Evolutionary conservation across 2,888 invertebrate genomes (phyloP).

Genomic region (Phengaris arion): DNA sequence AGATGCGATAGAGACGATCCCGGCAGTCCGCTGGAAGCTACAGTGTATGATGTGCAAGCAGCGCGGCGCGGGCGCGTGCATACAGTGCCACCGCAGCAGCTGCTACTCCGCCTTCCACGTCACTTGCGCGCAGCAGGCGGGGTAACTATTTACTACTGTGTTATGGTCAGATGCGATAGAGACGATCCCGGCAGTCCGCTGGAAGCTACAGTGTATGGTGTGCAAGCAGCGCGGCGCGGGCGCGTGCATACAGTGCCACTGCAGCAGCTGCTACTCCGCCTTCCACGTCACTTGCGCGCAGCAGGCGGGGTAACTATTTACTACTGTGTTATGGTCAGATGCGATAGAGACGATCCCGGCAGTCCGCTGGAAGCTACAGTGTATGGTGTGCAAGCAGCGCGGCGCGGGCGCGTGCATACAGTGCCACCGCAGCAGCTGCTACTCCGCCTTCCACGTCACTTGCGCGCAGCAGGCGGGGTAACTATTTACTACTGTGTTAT

Average conservation of each 20-base stretch:
- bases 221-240: slow-evolving; percentile 96
- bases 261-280: slow-evolving; percentile 96
- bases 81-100: slow-evolving; percentile 97
- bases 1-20: slow-evolving; percentile 97
- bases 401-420: slow-evolving; percentile 98
- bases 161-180: slow-evolving; percentile 96
- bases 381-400: slow-evolving; percentile 96
- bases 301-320: slow-evolving; percentile 83
- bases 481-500: no score
- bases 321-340: slow-evolving; percentile 75
- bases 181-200: slow-evolving; percentile 96
- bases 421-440: slow-evolving; percentile 97
- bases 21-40: slow-evolving; percentile 96
- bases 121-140: slow-evolving; percentile 98
- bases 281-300: slow-evolving; percentile 99
- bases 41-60: slow-evolving; percentile 98
- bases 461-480: slow-evolving; percentile 96
- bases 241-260: slow-evolving; percentile 99
- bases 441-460: slow-evolving; percentile 99
- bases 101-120: slow-evolving; percentile 99
- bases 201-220: slow-evolving; percentile 98
- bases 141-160: no score
- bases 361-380: slow-evolving; percentile 97
- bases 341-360: slow-evolving; percentile 97
- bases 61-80: slow-evolving; percentile 95